Evolutionary conservation across 2,888 invertebrate species (phyloP), one percentile per base, ranked within the genome.

Genomic region (Notodonta ziczac): DNA sequence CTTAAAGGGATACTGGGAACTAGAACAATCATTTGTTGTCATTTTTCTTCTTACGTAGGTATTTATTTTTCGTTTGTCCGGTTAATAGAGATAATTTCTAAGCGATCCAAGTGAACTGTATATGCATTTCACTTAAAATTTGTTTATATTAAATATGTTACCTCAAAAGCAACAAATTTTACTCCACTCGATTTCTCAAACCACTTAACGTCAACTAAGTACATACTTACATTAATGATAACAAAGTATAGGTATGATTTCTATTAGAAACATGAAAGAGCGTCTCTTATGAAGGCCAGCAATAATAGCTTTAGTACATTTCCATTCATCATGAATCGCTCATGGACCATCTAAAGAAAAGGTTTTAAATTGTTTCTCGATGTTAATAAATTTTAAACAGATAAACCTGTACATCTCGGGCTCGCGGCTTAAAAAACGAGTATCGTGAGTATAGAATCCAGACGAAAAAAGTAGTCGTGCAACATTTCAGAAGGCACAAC

Each of bases 381-480:
- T 93, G 92, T 93, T 92, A 93, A 93, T 93, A 93, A 92, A 93
- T 93, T 92, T 93, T 90, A 91, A 93, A 93, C 90, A 92, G 92
- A 92, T 92, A 93, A 93, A 93, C 92, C 91, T 91, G 92, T 93
- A 92, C 92, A 92, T 93, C 91, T 91, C 87, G 91, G 84, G 89
- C 90, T 90, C 88, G 86, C 88, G 87, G 90, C 87, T 88, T 88
- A 91, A 93, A 93, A 92, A 93, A 93, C 90, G 85, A 93, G 86
- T 87, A 91, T 88, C 86, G 87, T 88, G 90, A 91, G 91, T 93
- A 85, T 88, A 91, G 87, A 91, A 90, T 91, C 92, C 93, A 93
- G 93, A 93, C 93, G 93, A 93, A 93, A 93, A 93, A 93, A 93
- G 93, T 92, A 91, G 93, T 93, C 92, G 91, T 82, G 89, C 93